Evolutionary conservation across 1,140 invertebrate species (phyloP).

Genomic region (Luehdorfia chinensis): DNA sequence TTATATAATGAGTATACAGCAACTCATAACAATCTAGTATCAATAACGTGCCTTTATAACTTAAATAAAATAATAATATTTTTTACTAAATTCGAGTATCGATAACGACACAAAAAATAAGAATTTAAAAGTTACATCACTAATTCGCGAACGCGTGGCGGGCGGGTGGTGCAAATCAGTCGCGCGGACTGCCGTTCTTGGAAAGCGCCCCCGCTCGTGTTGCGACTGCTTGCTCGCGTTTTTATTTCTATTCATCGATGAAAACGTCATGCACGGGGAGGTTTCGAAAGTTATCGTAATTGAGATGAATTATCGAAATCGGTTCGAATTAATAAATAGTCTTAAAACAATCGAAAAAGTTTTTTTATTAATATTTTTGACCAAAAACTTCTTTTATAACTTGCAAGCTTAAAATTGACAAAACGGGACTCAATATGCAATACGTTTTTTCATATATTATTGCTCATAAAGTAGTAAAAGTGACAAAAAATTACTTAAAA

Average conservation of each 20-base stretch:
- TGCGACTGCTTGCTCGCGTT: slow-evolving; percentile 31
- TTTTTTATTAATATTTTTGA: no score
- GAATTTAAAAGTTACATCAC: slow-evolving; percentile 35
- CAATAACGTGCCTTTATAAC: background rate
- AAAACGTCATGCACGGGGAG: slow-evolving; percentile 20
- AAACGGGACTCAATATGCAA: no score
- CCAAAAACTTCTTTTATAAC: no score
- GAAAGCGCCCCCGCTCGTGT: slow-evolving; percentile 34
- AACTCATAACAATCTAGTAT: background rate
- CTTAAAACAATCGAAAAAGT: no score
- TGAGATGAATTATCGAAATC: slow-evolving; percentile 20
- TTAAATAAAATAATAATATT: background rate
- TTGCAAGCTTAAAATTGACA: no score
- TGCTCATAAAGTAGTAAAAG: no score
- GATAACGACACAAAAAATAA: slow-evolving; percentile 39
- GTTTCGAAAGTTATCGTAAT: background rate
- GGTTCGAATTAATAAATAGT: no score
- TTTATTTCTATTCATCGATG: slow-evolving; percentile 43
- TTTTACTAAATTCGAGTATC: background rate
- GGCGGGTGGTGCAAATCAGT: slow-evolving; percentile 71
- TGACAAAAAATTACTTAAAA: no score
- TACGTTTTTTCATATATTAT: no score
- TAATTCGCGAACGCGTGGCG: slow-evolving; percentile 58
- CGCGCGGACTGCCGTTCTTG: slow-evolving; percentile 71
- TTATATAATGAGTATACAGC: background rate